Percentiles rank a stretch among this genome's conserved stretches.
Conservation (phyloP, 2,113 vertebrate genomes). For the Panthera uncia region DNA sequence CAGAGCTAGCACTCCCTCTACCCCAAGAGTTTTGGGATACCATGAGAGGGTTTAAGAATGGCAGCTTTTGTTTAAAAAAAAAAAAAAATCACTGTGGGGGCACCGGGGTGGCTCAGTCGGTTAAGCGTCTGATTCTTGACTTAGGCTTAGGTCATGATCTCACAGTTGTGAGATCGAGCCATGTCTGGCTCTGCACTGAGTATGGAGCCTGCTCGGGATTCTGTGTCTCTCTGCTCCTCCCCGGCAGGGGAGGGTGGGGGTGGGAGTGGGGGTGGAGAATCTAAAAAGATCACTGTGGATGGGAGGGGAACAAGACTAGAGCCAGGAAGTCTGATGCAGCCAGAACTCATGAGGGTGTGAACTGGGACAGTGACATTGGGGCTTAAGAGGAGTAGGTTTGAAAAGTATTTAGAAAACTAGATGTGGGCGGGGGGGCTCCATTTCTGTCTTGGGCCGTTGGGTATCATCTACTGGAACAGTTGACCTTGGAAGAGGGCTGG, state of each 20-base stretch:
- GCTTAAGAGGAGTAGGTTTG: neutral
- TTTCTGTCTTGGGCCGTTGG: neutral
- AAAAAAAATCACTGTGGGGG: neutral
- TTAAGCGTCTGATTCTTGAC: no score
- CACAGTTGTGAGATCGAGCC: no score
- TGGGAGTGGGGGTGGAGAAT: no score
- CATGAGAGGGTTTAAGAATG: neutral
- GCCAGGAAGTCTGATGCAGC: neutral
- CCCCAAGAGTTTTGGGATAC: neutral
- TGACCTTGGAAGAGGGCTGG: neutral
- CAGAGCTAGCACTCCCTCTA: neutral
- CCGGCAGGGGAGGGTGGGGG: no score
- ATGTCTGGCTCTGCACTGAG: no score
- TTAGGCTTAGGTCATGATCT: no score
- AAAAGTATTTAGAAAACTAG: neutral
- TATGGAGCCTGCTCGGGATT: no score
- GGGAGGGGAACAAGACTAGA: neutral
- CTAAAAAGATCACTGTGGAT: neutral
- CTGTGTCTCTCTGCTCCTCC: no score
- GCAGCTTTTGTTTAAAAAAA: neutral
- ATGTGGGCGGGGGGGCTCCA: neutral
- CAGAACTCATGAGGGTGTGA: neutral
- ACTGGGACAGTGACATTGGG: neutral
- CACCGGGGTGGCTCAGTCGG: no score
- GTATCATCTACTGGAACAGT: neutral